phyloP scores from a whole-genome alignment of 2,113 vertebrate species.

The Eulacestoma nigropectus region DNA sequence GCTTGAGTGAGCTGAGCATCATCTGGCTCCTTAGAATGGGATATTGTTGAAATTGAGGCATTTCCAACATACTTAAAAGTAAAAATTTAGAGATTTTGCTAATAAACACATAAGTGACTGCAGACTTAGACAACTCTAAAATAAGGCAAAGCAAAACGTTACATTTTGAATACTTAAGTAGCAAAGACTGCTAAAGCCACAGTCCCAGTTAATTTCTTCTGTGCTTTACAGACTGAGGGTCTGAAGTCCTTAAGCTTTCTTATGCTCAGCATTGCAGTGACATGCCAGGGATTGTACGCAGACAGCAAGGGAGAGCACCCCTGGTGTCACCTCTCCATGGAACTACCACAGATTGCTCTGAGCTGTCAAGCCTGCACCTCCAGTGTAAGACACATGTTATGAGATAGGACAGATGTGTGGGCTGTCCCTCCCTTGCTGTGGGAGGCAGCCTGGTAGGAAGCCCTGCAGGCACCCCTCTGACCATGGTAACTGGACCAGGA shows the following conservation, averaged over 20 bases:
- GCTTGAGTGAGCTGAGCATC: neutral
- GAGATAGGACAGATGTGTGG: fast-evolving
- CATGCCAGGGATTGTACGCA: neutral
- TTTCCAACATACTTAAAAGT: neutral
- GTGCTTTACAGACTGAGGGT: neutral
- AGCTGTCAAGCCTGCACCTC: neutral
- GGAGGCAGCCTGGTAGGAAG: neutral
- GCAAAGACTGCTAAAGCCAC: neutral
- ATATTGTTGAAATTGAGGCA: neutral
- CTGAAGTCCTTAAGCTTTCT: neutral
- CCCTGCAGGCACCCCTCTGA: neutral
- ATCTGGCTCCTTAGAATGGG: neutral
- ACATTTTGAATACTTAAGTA: neutral
- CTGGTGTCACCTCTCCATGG: neutral
- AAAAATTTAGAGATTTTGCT: neutral
- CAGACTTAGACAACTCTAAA: neutral
- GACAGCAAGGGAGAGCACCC: neutral
- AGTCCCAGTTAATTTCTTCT: neutral
- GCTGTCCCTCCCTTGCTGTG: neutral
- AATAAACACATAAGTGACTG: neutral
- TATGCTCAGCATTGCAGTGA: neutral
- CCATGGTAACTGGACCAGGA: neutral
- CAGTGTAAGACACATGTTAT: fast-evolving
- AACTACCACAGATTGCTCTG: neutral
- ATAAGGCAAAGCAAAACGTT: neutral